phyloP scores from a whole-genome alignment of 2,113 vertebrate genomes.

The Epinephelus cyanopodus region DNA sequence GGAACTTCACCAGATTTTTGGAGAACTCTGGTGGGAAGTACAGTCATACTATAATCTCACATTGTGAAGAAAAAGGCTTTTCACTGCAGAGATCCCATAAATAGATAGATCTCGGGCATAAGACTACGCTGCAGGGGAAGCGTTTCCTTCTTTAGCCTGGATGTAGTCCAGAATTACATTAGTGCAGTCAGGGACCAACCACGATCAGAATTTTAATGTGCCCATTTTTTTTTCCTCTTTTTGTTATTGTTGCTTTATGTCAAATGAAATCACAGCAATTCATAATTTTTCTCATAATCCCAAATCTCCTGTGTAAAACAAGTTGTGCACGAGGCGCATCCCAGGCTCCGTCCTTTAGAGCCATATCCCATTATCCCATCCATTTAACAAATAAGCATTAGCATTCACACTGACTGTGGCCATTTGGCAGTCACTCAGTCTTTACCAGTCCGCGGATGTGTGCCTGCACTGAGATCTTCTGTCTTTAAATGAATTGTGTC shows the following conservation, averaged over 20 bases:
- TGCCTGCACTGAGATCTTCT: constrained; percentile 56
- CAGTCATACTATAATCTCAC: neutral
- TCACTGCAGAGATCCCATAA: constrained; percentile 22
- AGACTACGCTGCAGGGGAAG: neutral
- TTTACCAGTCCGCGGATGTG: constrained; percentile 52
- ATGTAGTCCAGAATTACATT: constrained; percentile 38
- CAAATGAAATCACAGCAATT: neutral
- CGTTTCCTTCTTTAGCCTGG: constrained; percentile 38
- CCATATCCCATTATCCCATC: constrained; percentile 34
- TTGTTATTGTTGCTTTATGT: neutral
- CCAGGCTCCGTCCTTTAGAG: constrained; percentile 21
- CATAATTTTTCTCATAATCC: constrained; percentile 15
- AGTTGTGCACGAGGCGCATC: neutral
- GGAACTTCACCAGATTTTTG: neutral
- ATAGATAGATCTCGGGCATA: constrained; percentile 14
- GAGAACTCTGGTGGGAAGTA: neutral
- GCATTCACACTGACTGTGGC: constrained; percentile 39
- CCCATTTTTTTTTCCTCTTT: neutral
- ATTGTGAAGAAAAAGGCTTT: constrained; percentile 23
- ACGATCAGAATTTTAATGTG: constrained; percentile 24
- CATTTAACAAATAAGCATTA: constrained; percentile 58
- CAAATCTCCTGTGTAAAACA: neutral
- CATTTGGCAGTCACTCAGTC: constrained; percentile 48
- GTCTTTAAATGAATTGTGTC: constrained; percentile 66
- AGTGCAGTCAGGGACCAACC: neutral